A percentile compares a stretch with the other conserved stretches of the same genome.
phyloP scores from a whole-genome alignment of 2,888 invertebrate genomes.

The Brachyptera risi region DNA sequence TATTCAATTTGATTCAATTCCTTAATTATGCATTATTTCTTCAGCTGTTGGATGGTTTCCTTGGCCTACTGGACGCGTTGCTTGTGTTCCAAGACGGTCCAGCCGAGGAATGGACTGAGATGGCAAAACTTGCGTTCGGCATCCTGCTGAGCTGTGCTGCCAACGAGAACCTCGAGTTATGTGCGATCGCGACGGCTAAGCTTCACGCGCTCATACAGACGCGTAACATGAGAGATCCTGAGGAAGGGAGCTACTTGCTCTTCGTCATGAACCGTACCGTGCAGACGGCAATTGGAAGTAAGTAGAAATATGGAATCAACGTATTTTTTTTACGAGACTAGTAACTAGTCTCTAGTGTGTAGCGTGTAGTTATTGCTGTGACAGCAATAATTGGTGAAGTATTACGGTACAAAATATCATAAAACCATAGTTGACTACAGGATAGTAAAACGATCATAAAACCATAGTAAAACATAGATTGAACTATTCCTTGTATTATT shows the following conservation, averaged over 20 bases:
- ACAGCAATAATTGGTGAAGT: too few relatives aligned
- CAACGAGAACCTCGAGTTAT: conserved; percentile 50
- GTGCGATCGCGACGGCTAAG: conserved; percentile 57
- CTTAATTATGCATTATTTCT: too few relatives aligned
- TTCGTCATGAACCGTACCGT: conserved; percentile 48
- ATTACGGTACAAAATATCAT: too few relatives aligned
- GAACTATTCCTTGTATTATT: too few relatives aligned
- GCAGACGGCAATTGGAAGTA: conserved; percentile 48
- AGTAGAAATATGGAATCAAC: too few relatives aligned
- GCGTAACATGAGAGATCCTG: conserved; percentile 50
- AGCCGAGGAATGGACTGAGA: conserved; percentile 53
- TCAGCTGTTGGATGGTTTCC: conserved; percentile 52
- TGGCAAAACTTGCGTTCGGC: conserved; percentile 51
- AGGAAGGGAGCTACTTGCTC: conserved; percentile 53
- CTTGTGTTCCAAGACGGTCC: conserved; percentile 53
- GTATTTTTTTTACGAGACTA: too few relatives aligned
- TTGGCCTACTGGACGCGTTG: conserved; percentile 51
- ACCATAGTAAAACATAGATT: too few relatives aligned
- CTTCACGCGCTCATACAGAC: conserved; percentile 57
- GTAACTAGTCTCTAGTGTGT: too few relatives aligned
- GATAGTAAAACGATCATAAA: too few relatives aligned
- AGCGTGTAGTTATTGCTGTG: too few relatives aligned
- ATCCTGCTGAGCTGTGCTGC: conserved; percentile 48
- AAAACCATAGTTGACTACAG: too few relatives aligned
- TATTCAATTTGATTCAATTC: too few relatives aligned